A percentile compares a stretch with the other conserved stretches of the same genome.
These are phyloP conservation scores for Neotoxoptera formosana DNA, from an alignment of 1,140 invertebrate species.

Conservation along the genomic window DNA sequence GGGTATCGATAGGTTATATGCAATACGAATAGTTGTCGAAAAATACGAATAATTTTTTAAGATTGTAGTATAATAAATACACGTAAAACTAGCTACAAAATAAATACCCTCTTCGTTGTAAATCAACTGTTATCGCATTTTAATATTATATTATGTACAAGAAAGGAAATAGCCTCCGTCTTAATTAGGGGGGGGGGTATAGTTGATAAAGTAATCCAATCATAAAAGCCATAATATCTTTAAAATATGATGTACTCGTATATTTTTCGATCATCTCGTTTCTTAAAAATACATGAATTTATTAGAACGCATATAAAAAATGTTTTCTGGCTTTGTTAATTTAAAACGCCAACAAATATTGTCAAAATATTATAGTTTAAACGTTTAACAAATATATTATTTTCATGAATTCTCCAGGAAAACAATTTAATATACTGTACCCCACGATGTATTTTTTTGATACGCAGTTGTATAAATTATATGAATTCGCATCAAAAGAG, in stretches of 20 bases:
- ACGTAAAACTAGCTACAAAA: too few species aligned
- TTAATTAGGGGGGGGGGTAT: background rate
- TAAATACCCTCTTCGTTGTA: too few species aligned
- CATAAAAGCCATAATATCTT: background rate
- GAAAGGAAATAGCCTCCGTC: too few species aligned
- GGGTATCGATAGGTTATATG: background rate
- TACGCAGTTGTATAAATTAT: background rate
- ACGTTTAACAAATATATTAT: background rate
- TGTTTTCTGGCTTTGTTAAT: background rate
- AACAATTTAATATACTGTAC: background rate
- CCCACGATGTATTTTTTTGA: background rate
- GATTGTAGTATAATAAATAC: too few species aligned
- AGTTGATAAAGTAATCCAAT: background rate
- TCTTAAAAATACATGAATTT: background rate
- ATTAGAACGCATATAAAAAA: background rate
- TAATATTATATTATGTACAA: too few species aligned
- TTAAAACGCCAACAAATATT: background rate
- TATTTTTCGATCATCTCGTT: too few species aligned
- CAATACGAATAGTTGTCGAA: too few species aligned
- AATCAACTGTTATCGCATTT: too few species aligned
- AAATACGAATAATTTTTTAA: background rate
- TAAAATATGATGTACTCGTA: background rate
- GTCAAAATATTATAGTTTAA: background rate
- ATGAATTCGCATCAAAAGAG: background rate
- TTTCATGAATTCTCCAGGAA: background rate